Evolutionary conservation across 1,140 invertebrate genomes (phyloP), one percentile per base, ranked within the genome.

Genomic region (Samia ricini): DNA sequence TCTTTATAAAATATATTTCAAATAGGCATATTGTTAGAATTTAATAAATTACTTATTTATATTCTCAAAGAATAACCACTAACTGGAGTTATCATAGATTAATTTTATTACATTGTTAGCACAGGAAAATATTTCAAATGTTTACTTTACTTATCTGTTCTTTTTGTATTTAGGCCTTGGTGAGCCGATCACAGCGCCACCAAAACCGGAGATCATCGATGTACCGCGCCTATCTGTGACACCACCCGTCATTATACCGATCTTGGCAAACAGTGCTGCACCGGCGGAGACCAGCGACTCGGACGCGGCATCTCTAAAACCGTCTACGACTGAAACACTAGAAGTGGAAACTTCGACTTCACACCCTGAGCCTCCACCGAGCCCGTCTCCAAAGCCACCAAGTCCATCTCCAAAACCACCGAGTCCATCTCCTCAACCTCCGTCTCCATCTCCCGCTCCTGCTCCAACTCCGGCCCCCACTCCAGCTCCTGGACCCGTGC

Each of bases 401-500:
- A 66, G 83, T 4, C 68, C 81, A 24, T 74, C 77, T 6, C 69
- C 74, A 0, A 71, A 85, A 4, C 63, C 78, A 18, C 70, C 72
- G 20, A n/a, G n/a, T n/a, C 76, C 71, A 55, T 62, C 57, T 4
- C 57, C 77, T 21, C 70, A 71, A 20, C 76, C 70, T 50, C 63
- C 57, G 15, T 21, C 77, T 12, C 74, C 81, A 0, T 60, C 76
- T 0, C 65, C 88, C 0, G 68, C 85, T 8, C 82, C 83, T 0
- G 70, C 85, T 0, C 77, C 91, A 12, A 63, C 80, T 2, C 77
- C 83, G 0, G 66, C 86, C 1, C 77, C 83, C 4, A 64, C 77
- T 0, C 75, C 88, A 2, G 65, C 81, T 5, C 85, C 91, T 0
- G 74, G 83, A 7, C 87, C 91, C 0, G 72, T 85, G 26, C 90